phyloP scores from a whole-genome alignment of 2,888 invertebrate genomes.

The Trichopria drosophilae region DNA sequence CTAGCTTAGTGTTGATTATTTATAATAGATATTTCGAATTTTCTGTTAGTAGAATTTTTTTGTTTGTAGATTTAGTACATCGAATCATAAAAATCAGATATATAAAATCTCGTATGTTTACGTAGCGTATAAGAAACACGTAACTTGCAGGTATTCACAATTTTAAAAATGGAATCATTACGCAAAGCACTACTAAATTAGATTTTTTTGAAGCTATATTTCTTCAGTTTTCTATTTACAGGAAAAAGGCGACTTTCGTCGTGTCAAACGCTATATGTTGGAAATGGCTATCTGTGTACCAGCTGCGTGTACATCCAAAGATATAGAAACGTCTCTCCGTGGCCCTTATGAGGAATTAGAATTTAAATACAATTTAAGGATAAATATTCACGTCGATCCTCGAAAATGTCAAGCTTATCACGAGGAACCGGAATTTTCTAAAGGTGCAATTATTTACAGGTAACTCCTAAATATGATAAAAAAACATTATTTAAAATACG shows the following conservation, averaged over 20 bases:
- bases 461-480: too few relatives aligned
- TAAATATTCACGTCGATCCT: constrained; percentile 36
- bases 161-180: too few relatives aligned
- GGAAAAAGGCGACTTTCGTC: constrained; percentile 47
- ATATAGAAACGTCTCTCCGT: constrained; percentile 62
- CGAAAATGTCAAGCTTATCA: constrained; percentile 38
- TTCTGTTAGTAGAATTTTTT: too few relatives aligned
- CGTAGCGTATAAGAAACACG: constrained; percentile 1
- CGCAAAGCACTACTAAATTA: too few relatives aligned
- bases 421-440: constrained; percentile 36
- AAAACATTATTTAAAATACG: too few relatives aligned
- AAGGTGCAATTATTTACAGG: constrained; percentile 37
- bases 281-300: constrained; percentile 66
- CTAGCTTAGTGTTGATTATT: too few relatives aligned
- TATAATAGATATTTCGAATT: too few relatives aligned
- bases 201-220: too few relatives aligned
- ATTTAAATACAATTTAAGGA: constrained; percentile 31
- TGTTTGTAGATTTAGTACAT: too few relatives aligned
- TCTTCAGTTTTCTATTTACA: constrained; percentile 24
- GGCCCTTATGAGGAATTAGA: constrained; percentile 57
- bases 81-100: too few relatives aligned
- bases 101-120: not conserved
- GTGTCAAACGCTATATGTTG: constrained; percentile 38
- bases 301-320: constrained; percentile 62
- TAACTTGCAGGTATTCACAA: too few relatives aligned